Conservation (phyloP, 1,140 invertebrate species). For the Pemphigus obesinymphae region DNA sequence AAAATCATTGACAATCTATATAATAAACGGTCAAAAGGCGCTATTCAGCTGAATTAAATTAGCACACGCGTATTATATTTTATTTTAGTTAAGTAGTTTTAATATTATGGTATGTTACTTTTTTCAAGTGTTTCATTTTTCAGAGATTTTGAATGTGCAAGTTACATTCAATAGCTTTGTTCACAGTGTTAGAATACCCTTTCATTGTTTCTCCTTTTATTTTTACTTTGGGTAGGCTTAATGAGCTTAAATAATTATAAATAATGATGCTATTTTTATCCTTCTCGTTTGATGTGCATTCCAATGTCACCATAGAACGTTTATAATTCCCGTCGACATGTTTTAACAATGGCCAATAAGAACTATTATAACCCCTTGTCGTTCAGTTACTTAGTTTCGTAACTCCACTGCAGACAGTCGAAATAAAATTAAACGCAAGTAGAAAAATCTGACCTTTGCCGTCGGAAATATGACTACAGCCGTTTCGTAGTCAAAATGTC, state of each 20-base stretch:
- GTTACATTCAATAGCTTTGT: not conserved
- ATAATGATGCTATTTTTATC: not conserved
- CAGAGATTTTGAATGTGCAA: not conserved
- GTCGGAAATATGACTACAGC: not conserved
- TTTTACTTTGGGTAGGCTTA: not conserved
- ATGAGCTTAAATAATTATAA: not conserved
- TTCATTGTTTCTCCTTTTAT: not conserved
- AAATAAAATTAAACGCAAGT: not conserved
- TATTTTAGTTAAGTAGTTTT: too few relatives aligned
- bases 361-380: not conserved
- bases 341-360: not conserved
- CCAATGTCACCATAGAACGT: not conserved
- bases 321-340: not conserved
- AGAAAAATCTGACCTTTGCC: not conserved
- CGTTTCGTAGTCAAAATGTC: not conserved
- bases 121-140: too few relatives aligned
- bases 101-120: too few relatives aligned
- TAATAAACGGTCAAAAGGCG: too few relatives aligned
- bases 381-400: not conserved
- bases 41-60: too few relatives aligned
- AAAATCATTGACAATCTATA: too few relatives aligned
- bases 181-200: not conserved
- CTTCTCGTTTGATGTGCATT: not conserved
- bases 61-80: too few relatives aligned
- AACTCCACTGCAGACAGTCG: not conserved